Conservation (phyloP, 2,888 invertebrate species). For the Cerastoderma edule region DNA sequence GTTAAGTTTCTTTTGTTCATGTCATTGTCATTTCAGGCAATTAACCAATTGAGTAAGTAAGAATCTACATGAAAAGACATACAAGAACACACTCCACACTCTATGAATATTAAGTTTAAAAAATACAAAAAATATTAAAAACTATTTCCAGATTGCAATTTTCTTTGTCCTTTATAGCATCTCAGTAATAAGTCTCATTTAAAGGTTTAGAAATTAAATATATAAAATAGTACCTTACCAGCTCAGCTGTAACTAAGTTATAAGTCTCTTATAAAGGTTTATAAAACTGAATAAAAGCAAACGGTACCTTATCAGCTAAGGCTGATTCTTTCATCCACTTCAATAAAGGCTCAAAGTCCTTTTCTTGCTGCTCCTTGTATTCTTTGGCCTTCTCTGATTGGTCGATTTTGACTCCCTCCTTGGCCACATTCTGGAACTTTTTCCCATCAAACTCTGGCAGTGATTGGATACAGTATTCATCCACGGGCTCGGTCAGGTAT, state of each 20-base stretch:
- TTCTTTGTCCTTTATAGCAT: too few species aligned
- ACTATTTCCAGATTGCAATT: too few species aligned
- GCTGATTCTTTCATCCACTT: slow-evolving; percentile 94
- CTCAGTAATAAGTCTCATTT: too few species aligned
- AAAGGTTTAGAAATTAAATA: too few species aligned
- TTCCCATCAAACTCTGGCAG: slow-evolving; percentile 99
- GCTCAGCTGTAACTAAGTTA: background rate
- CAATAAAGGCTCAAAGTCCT: slow-evolving; percentile 93
- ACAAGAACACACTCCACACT: too few species aligned
- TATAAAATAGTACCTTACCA: too few species aligned
- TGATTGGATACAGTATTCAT: slow-evolving; percentile 98
- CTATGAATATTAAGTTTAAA: too few species aligned
- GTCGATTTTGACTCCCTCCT: slow-evolving; percentile 95
- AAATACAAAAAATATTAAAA: too few species aligned
- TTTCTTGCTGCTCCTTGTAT: slow-evolving; percentile 88
- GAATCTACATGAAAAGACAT: too few species aligned
- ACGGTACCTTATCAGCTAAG: slow-evolving; percentile 89
- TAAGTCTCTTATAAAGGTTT: background rate
- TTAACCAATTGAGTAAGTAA: too few species aligned
- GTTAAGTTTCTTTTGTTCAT: too few species aligned
- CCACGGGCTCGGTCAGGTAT: slow-evolving; percentile 97
- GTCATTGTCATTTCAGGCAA: too few species aligned
- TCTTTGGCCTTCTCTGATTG: slow-evolving; percentile 90
- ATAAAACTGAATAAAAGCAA: background rate
- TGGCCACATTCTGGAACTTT: slow-evolving; percentile 98